These are phyloP conservation scores for Schizaphis graminum DNA, from an alignment of 2,888 invertebrate genomes.

Conservation along the genomic window DNA sequence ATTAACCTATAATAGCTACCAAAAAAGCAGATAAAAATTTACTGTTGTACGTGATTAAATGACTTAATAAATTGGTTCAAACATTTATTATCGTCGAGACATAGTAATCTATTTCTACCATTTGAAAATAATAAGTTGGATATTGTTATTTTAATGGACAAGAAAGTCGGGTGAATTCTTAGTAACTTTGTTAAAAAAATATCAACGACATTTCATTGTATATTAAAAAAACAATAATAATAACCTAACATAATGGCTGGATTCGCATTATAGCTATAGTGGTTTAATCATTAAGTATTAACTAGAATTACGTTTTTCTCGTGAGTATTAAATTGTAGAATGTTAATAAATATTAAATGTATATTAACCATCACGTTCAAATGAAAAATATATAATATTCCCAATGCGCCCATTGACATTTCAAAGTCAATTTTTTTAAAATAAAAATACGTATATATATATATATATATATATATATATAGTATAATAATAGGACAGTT, in stretches of 20 bases:
- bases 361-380: background rate
- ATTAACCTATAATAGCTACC: background rate
- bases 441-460: background rate
- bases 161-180: background rate
- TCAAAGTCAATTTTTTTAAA: background rate
- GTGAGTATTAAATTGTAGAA: background rate
- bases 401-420: background rate
- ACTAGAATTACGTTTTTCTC: background rate
- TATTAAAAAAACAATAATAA: background rate
- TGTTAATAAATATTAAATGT: background rate
- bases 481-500: background rate
- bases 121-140: background rate
- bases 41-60: background rate
- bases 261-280: background rate
- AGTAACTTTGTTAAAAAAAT: background rate
- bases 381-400: background rate
- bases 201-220: background rate
- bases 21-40: background rate
- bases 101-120: background rate
- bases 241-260: background rate
- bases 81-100: background rate
- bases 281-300: background rate
- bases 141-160: background rate
- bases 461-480: too few species aligned
- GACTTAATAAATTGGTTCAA: background rate